phyloP scores from a whole-genome alignment of 2,888 invertebrate genomes.

The Scaeva pyrastri region DNA sequence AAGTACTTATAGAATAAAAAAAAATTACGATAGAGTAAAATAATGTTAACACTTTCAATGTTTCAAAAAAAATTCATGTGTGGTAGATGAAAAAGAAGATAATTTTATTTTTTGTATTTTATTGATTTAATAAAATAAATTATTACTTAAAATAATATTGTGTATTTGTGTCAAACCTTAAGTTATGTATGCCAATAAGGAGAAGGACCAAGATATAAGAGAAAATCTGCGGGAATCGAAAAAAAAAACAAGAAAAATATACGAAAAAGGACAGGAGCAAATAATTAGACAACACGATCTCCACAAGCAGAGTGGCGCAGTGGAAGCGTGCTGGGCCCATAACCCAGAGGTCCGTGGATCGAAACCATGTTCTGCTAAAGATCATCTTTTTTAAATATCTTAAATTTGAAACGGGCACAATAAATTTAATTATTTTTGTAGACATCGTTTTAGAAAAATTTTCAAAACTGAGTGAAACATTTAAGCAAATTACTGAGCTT shows the following conservation, averaged over 20 bases:
- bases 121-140: constrained; percentile 56
- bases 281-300: no score
- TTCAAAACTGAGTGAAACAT: no score
- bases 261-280: no score
- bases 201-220: no score
- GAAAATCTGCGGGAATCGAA: no score
- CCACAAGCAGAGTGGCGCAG: constrained; percentile 89
- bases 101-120: constrained; percentile 9
- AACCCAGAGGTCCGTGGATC: constrained; percentile 84
- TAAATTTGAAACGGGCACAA: no score
- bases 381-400: no score
- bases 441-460: no score
- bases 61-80: neutral
- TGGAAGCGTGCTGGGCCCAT: constrained; percentile 90
- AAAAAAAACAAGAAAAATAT: no score
- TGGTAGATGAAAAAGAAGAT: neutral
- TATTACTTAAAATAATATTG: constrained; percentile 34
- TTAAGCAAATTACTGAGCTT: no score
- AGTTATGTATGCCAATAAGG: no score
- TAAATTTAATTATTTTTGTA: no score
- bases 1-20: constrained; percentile 28
- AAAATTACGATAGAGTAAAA: constrained; percentile 45
- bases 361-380: constrained; percentile 80
- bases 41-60: constrained; percentile 15
- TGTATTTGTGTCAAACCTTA: neutral